These are phyloP conservation scores for Pilophorus perplexus DNA, from an alignment of 2,888 invertebrate genomes.

Conservation along the genomic window DNA sequence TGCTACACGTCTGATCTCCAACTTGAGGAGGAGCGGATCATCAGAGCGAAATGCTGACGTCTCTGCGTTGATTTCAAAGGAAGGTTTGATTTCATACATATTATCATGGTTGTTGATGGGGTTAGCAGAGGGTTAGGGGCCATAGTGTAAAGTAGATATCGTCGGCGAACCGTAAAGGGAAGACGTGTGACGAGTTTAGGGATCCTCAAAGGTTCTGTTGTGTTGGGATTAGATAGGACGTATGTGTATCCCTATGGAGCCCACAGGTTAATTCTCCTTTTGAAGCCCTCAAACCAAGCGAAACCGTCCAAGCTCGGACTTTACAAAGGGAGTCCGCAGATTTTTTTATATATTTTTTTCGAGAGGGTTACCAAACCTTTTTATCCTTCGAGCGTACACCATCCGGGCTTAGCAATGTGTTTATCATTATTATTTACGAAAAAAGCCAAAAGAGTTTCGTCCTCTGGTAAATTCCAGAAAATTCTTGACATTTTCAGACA, in stretches of 20 bases:
- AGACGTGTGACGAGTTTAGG: not conserved
- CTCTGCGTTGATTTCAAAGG: too few species aligned
- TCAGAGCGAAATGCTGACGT: too few species aligned
- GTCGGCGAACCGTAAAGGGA: not conserved
- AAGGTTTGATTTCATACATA: too few species aligned
- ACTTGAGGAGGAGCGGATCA: too few species aligned
- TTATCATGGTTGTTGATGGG: not conserved
- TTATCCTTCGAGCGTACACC: slow-evolving; percentile 6
- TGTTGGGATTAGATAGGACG: slow-evolving; percentile 4
- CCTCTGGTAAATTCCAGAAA: too few species aligned
- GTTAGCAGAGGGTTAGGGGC: slow-evolving; percentile 7
- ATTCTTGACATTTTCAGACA: too few species aligned
- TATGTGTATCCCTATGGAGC: not conserved
- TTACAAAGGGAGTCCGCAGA: not conserved
- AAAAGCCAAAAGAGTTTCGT: too few species aligned
- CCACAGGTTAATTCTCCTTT: slow-evolving; percentile 13
- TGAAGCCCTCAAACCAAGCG: slow-evolving; percentile 8
- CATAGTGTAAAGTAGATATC: not conserved
- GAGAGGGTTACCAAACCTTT: too few species aligned
- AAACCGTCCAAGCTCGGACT: slow-evolving; percentile 15
- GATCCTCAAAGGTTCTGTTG: slow-evolving; percentile 7
- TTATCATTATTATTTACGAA: not conserved
- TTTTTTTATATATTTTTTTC: too few species aligned
- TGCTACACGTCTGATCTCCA: too few species aligned
- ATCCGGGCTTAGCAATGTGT: not conserved